Conservation (phyloP, 2,113 vertebrate species). For the Zosterops pallidus region DNA sequence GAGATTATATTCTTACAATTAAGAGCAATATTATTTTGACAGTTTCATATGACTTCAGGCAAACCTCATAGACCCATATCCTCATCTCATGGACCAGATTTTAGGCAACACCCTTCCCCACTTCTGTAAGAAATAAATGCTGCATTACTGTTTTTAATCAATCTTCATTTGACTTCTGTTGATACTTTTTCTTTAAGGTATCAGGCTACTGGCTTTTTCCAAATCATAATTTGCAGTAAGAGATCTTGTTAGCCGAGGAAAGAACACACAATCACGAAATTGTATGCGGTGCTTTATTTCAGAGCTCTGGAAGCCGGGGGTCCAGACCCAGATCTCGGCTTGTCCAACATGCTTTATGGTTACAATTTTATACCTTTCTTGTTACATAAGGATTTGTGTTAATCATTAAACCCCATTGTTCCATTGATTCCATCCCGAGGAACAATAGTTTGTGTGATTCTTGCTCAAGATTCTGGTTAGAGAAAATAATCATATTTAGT, state of each 20-base stretch:
- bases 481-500: too few species aligned
- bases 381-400: too few species aligned
- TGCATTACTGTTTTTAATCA: neutral
- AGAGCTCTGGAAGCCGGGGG: too few species aligned
- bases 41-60: neutral
- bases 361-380: too few species aligned
- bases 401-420: too few species aligned
- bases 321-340: too few species aligned
- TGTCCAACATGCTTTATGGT: too few species aligned
- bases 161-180: neutral
- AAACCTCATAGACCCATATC: neutral
- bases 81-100: neutral
- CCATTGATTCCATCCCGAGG: too few species aligned
- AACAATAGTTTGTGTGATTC: too few species aligned
- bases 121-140: neutral
- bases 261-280: too few species aligned
- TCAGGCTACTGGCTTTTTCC: neutral
- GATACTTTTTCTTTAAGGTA: neutral
- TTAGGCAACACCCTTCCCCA: neutral
- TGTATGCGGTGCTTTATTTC: too few species aligned
- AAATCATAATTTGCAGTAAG: neutral
- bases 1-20: neutral
- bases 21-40: neutral
- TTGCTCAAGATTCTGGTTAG: too few species aligned
- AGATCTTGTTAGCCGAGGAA: neutral